These are phyloP conservation scores for Lacerta bilineata DNA, from an alignment of 2,797 vertebrate species.

Conservation along the genomic window DNA sequence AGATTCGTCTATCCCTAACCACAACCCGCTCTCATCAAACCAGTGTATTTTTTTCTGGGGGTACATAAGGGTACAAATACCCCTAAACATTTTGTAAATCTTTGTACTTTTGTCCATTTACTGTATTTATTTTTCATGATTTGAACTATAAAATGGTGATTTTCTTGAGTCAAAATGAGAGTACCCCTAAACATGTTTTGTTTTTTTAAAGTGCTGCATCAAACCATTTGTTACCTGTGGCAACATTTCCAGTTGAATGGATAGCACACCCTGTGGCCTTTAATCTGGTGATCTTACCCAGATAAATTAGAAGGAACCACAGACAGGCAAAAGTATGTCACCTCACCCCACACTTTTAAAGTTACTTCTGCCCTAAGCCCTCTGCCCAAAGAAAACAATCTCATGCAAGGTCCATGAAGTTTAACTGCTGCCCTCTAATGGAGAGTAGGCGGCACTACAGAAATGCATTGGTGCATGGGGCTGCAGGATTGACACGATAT, in stretches of 20 bases:
- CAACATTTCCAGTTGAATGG: neutral
- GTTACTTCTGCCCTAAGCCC: neutral
- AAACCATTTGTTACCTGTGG: neutral
- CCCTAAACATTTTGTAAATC: too few species aligned
- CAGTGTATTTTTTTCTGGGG: too few species aligned
- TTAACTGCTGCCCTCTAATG: conserved; percentile 46
- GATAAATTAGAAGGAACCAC: neutral
- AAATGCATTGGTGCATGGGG: neutral
- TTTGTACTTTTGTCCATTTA: too few species aligned
- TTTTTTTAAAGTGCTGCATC: neutral
- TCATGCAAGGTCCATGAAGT: neutral
- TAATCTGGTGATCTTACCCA: neutral
- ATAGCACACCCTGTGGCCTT: neutral
- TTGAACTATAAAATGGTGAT: too few species aligned
- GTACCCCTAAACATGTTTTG: too few species aligned
- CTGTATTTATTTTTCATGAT: too few species aligned
- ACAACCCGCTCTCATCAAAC: too few species aligned
- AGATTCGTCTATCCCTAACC: too few species aligned
- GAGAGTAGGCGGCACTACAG: neutral
- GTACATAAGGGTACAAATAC: too few species aligned
- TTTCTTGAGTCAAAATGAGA: too few species aligned
- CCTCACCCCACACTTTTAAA: neutral
- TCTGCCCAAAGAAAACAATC: neutral
- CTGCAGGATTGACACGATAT: neutral
- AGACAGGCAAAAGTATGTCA: neutral